These are phyloP conservation scores for Tachina fera DNA, from an alignment of 2,888 invertebrate genomes.

Conservation along the genomic window DNA sequence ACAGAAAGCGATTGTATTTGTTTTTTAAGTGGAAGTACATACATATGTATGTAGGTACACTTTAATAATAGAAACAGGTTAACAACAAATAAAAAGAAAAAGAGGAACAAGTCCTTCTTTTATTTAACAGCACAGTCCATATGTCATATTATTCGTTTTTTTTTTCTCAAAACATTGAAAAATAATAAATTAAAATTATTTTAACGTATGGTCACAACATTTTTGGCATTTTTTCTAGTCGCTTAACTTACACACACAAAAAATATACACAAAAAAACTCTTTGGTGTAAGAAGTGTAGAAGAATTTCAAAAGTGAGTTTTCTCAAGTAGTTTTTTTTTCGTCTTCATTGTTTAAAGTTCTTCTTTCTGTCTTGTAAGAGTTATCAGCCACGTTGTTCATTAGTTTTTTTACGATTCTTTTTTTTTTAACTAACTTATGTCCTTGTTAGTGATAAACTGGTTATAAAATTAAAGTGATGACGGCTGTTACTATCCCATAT, in stretches of 20 bases:
- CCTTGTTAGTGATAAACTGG: conserved; percentile 71
- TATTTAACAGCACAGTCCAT: conserved; percentile 52
- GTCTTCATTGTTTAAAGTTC: background rate
- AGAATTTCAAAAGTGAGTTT: conserved; percentile 54
- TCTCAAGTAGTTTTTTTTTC: conserved; percentile 5
- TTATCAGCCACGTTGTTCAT: conserved; percentile 36
- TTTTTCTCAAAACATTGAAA: conserved; percentile 44
- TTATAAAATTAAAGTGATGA: conserved; percentile 69
- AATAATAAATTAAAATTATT: conserved; percentile 57
- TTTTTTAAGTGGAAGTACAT: conserved; percentile 56
- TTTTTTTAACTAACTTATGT: conserved; percentile 55
- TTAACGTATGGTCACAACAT: conserved; percentile 66
- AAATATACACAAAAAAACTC: conserved; percentile 8
- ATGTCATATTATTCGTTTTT: conserved; percentile 55
- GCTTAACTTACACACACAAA: conserved; percentile 9
- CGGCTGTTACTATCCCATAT: conserved; percentile 70
- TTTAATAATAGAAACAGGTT: conserved; percentile 65
- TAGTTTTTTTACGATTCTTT: conserved; percentile 40
- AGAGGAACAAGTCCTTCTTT: conserved; percentile 59
- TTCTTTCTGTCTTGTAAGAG: conserved; percentile 6
- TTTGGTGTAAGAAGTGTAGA: conserved; percentile 31
- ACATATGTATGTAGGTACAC: background rate
- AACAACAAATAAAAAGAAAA: conserved; percentile 27
- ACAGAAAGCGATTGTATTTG: conserved; percentile 9
- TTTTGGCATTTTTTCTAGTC: conserved; percentile 64